phyloP scores from a whole-genome alignment of 2,888 invertebrate species.

The Philaethria dido region DNA sequence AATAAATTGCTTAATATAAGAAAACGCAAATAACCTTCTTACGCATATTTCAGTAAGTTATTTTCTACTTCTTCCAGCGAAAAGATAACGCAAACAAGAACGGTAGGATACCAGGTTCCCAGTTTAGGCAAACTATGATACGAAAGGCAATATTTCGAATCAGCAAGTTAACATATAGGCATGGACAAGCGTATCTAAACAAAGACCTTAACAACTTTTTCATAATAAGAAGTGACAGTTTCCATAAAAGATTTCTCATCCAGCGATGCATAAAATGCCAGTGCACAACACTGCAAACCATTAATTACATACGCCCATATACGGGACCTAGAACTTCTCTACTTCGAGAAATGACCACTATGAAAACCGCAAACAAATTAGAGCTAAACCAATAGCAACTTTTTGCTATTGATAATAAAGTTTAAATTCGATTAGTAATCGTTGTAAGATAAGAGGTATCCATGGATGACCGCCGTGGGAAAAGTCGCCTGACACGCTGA shows the following conservation, averaged over 20 bases:
- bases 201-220: slow-evolving; percentile 71
- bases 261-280: slow-evolving; percentile 75
- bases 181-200: slow-evolving; percentile 51
- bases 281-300: slow-evolving; percentile 67
- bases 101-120: slow-evolving; percentile 24
- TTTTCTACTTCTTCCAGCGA: slow-evolving; percentile 30
- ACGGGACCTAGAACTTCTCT: slow-evolving; percentile 66
- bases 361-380: slow-evolving; percentile 48
- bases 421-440: slow-evolving; percentile 41
- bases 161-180: slow-evolving; percentile 48
- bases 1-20: slow-evolving; percentile 8
- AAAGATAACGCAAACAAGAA: slow-evolving; percentile 32
- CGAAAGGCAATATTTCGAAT: slow-evolving; percentile 40
- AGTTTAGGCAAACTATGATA: slow-evolving; percentile 33
- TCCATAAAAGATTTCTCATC: slow-evolving; percentile 74
- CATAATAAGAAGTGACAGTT: slow-evolving; percentile 73
- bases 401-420: slow-evolving; percentile 39
- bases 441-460: slow-evolving; percentile 54
- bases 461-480: slow-evolving; percentile 77
- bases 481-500: slow-evolving; percentile 63
- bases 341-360: slow-evolving; percentile 65
- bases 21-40: background rate
- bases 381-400: slow-evolving; percentile 48
- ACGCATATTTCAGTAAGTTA: background rate
- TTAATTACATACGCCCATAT: slow-evolving; percentile 77